Evolutionary conservation across 2,797 vertebrate species (phyloP).

Genomic region (Eurystomus glaucurus): DNA sequence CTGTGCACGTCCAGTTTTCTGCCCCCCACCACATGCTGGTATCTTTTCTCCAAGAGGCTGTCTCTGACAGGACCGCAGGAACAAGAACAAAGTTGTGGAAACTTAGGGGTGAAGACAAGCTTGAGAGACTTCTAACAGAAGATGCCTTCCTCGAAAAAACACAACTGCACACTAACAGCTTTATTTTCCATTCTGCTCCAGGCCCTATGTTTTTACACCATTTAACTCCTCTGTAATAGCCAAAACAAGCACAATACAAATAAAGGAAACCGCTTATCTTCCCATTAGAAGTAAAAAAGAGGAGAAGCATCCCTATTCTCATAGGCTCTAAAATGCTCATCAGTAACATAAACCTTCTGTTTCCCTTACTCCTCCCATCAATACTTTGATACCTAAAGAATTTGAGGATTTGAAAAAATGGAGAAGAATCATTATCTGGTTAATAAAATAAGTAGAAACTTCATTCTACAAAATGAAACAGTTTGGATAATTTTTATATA

Average conservation of each 20-base stretch:
- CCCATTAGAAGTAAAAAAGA: background rate
- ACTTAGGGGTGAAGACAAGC: background rate
- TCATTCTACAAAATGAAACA: background rate
- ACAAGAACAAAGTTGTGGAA: too few species aligned
- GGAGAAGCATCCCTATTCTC: background rate
- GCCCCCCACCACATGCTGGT: too few species aligned
- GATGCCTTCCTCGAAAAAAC: background rate
- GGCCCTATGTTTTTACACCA: background rate
- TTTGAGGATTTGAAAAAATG: too few species aligned
- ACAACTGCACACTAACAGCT: accelerated
- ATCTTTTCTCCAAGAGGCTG: background rate
- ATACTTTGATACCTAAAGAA: background rate
- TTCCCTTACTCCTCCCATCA: background rate
- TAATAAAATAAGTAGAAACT: background rate
- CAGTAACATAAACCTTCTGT: background rate
- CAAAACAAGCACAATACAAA: background rate
- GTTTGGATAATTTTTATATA: background rate
- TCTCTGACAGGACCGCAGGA: background rate
- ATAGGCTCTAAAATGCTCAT: background rate
- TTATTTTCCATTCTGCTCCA: background rate
- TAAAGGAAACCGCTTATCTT: background rate
- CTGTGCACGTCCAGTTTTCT: accelerated
- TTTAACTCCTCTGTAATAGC: background rate
- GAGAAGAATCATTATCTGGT: background rate
- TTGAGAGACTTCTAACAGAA: background rate